Evolutionary conservation across 2,113 vertebrate genomes (phyloP), one percentile per base, ranked within the genome.

Genomic region (Nanorana parkeri): DNA sequence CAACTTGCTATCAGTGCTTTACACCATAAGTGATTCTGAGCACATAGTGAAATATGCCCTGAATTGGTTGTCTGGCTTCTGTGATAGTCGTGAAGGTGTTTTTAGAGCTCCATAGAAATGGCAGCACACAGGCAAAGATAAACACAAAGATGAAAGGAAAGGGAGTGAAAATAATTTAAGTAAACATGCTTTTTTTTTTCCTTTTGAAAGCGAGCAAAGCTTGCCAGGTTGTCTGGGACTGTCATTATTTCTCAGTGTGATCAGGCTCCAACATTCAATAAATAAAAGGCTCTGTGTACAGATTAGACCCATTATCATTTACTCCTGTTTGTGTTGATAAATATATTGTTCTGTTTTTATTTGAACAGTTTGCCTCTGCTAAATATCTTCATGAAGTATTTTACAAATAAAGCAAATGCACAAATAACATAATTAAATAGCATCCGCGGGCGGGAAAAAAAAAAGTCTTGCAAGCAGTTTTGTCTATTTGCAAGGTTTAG

Each of bases 91-190:
- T 36, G 60, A 69, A 55, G 68, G 79, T 65, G 60, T 52, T 74
- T 74, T 54, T 20, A 71, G 20, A 81, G 60, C 11, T 41, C 23
- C 23, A 32, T 51, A 36, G 28, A 74, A 58, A 74, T 11, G 19
- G 54, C 29, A 58, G 58, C 71, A 74, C 71, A 58, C 28, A 80
- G 77, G 23, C 65, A 80, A 65, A 67, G 77, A 68, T 79, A 79
- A 82, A 82, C 69, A 75, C 51, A 1, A 32, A 67, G 71, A 82
- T 74, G 17, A 75, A 75, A 82, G 71, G 11, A 36, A 55, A 82
- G 51, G 7, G 32, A 82, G 63, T 47, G 64, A 72, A 71, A 81
- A 66, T 66, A 13, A 55, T 81, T 74, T 74, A 36, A 41, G 52
- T 41, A 67, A 82, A 82, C 52, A 67, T 52, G 36, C 36, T 24